Evolutionary conservation across 2,888 invertebrate genomes (phyloP).

Genomic region (Uropetala carovei): DNA sequence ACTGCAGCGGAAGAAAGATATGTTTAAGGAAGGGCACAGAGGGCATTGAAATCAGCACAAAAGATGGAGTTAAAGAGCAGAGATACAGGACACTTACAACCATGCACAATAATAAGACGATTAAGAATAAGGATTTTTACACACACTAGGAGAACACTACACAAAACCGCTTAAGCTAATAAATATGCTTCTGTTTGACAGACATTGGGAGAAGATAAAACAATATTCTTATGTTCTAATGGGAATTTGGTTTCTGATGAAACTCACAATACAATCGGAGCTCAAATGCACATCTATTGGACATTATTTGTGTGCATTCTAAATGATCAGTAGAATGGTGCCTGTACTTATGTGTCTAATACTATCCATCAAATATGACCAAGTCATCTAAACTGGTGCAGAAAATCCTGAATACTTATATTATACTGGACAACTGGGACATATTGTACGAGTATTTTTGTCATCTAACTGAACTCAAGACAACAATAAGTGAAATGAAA

Average conservation of each 20-base stretch:
- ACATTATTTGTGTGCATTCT: background rate
- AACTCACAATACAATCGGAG: conserved; percentile 7
- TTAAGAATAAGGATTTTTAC: background rate
- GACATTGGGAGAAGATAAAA: background rate
- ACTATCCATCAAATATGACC: background rate
- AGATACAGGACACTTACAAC: conserved; percentile 24
- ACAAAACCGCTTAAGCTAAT: conserved; percentile 3
- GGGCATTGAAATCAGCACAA: background rate
- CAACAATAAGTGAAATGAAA: background rate
- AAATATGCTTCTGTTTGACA: conserved; percentile 17
- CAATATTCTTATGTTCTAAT: background rate
- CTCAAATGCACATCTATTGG: conserved; percentile 20
- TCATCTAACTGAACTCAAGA: background rate
- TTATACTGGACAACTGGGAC: background rate
- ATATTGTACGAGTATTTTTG: background rate
- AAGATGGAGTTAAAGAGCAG: background rate
- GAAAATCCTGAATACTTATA: background rate
- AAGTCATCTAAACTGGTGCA: background rate
- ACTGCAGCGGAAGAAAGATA: background rate
- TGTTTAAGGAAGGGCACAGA: conserved; percentile 30
- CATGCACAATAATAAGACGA: conserved; percentile 29
- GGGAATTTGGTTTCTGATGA: background rate
- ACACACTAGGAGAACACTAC: conserved; percentile 15
- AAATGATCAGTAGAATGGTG: background rate
- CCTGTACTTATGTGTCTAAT: background rate